phyloP scores from a whole-genome alignment of 2,888 invertebrate species.

The Malachius bipustulatus region DNA sequence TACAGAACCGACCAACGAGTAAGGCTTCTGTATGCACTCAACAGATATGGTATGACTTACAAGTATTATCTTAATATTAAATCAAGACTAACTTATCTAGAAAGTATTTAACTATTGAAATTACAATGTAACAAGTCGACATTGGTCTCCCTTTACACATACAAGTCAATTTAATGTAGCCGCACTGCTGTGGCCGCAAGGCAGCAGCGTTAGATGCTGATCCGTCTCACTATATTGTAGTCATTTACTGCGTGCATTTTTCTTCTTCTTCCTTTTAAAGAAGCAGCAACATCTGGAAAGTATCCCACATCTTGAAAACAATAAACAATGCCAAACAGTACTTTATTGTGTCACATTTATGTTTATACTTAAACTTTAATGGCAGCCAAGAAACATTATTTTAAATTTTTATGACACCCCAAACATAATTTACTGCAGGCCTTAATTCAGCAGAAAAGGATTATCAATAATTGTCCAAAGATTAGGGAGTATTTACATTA shows the following conservation, averaged over 20 bases:
- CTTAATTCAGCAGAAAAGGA: too few relatives aligned
- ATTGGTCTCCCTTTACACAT: constrained; percentile 29
- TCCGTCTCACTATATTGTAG: constrained; percentile 39
- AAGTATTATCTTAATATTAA: constrained; percentile 32
- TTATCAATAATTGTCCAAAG: too few relatives aligned
- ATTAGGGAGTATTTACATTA: too few relatives aligned
- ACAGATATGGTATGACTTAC: constrained; percentile 36
- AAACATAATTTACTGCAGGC: too few relatives aligned
- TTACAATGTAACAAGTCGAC: constrained; percentile 34
- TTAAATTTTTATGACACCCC: too few relatives aligned
- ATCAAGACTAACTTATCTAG: constrained; percentile 36
- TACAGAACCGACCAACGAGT: constrained; percentile 29
- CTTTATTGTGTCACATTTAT: background rate
- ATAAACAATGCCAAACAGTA: constrained; percentile 10
- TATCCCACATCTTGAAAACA: constrained; percentile 23
- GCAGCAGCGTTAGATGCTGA: constrained; percentile 37
- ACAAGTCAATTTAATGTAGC: constrained; percentile 30
- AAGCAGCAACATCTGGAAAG: constrained; percentile 93
- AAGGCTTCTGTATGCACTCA: constrained; percentile 33
- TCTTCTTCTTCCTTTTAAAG: constrained; percentile 99
- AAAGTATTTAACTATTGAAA: constrained; percentile 32
- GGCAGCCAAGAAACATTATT: background rate
- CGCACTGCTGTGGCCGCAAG: constrained; percentile 37
- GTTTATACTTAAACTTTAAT: constrained; percentile 4
- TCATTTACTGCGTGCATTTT: constrained; percentile 44